Base-by-base conservation (phyloP, 2,113 vertebrate species). In the Choloepus hoffmanni region DNA sequence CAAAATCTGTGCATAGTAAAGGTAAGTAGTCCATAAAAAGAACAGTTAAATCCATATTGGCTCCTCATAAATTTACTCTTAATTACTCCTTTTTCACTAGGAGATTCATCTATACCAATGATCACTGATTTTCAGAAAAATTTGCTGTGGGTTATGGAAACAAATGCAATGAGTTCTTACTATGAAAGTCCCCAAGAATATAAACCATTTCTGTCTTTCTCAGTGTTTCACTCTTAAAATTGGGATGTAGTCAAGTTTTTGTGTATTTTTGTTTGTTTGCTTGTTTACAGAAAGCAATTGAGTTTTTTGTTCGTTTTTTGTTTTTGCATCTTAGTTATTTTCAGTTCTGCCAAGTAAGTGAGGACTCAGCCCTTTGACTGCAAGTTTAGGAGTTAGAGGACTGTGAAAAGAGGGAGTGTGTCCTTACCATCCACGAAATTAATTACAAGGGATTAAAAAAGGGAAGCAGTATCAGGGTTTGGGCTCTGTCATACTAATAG, bases 361-460 rank as follows among this genome's bases (percentile, higher is more conserved):
- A 88, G 86, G n/a, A 43, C 65, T 62, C 48, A 67, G 16, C 85
- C 30, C 15, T 94, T 89, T 72, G 68, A n/a, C 73, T 76, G 12
- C 72, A 89, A 60, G 48, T 30, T 53, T n/a, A 33, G 30, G 18
- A 72, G 83, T 89, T 74, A 81, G 85, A 83, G 24, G 30, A 7
- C 30, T 62, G 15, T 79, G 55, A 85, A 83, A 76, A 74, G 26
- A 84, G 58, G 81, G 33, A 19, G 12, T 45, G 0, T 81, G 50
- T 28, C 14, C 60, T 77, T 15, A 77, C 12, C n/a, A 53, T 65
- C 28, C 12, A 28, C 48, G 43, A 19, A 86, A 92, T 90, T 90
- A 76, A 91, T 87, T 95, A 60, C 18, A 79, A 70, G 11, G 7
- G 30, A 79, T 94, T 45, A 93, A 88, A 74, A 89, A 92, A 78